These are phyloP conservation scores for Polietes domitor DNA, from an alignment of 2,888 invertebrate genomes.

Conservation along the genomic window DNA sequence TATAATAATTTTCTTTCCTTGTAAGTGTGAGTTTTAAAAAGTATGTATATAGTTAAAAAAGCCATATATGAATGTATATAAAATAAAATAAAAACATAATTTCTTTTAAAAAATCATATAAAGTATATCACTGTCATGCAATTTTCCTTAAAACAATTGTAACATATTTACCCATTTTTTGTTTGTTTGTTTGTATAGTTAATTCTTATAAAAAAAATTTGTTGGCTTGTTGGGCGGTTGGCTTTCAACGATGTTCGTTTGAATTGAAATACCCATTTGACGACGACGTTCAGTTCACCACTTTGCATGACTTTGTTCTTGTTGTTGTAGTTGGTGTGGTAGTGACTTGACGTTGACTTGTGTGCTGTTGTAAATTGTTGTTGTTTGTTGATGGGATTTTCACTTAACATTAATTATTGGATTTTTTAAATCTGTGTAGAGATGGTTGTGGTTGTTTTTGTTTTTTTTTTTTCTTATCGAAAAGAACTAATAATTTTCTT, in stretches of 20 bases:
- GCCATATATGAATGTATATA: constrained; percentile 40
- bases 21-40: constrained; percentile 45
- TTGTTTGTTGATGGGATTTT: constrained; percentile 50
- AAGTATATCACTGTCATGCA: constrained; percentile 59
- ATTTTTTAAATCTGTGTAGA: constrained; percentile 32
- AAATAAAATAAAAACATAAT: constrained; percentile 46
- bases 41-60: constrained; percentile 44
- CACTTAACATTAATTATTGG: constrained; percentile 62
- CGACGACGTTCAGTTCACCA: constrained; percentile 16
- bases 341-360: not conserved
- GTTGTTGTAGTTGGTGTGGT: constrained; percentile 9
- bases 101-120: constrained; percentile 45
- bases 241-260: not conserved
- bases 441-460: constrained; percentile 35
- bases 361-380: not conserved
- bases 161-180: constrained; percentile 56
- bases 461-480: constrained; percentile 21
- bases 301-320: constrained; percentile 54
- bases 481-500: constrained; percentile 40
- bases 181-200: not conserved
- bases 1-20: constrained; percentile 51
- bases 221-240: not conserved
- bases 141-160: constrained; percentile 55
- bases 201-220: not conserved
- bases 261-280: not conserved